Evolutionary conservation across 2,888 invertebrate species (phyloP).

Genomic region (Eupithecia insigniata): DNA sequence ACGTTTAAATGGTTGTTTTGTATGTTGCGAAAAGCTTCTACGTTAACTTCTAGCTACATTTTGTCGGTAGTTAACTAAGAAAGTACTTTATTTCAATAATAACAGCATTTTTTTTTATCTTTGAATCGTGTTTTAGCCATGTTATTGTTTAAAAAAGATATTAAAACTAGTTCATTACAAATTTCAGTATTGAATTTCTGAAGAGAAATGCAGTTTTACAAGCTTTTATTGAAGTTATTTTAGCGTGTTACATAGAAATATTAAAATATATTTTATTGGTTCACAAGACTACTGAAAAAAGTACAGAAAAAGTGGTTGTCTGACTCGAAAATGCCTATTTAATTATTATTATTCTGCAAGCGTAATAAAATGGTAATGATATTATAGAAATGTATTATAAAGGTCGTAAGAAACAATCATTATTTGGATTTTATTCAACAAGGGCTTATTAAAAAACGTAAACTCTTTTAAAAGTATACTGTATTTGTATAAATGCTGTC

Average conservation of each 20-base stretch:
- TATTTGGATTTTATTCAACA: no score
- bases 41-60: background rate
- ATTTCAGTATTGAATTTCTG: background rate
- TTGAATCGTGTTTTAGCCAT: no score
- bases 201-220: background rate
- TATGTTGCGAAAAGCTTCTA: background rate
- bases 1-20: background rate
- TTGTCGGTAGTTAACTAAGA: no score
- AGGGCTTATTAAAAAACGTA: constrained; percentile 8
- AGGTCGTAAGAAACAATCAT: no score
- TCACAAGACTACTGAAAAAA: no score
- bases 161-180: background rate
- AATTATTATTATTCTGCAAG: background rate
- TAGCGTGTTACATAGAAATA: background rate
- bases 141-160: no score
- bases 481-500: constrained; percentile 48
- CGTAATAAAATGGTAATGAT: background rate
- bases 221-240: background rate
- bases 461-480: constrained; percentile 21
- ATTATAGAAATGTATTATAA: no score
- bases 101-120: background rate
- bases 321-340: background rate
- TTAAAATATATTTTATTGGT: no score
- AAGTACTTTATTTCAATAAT: background rate
- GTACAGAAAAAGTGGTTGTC: no score